Base-by-base conservation (phyloP, 2,113 vertebrate species). In the Pampusana beccarii region DNA sequence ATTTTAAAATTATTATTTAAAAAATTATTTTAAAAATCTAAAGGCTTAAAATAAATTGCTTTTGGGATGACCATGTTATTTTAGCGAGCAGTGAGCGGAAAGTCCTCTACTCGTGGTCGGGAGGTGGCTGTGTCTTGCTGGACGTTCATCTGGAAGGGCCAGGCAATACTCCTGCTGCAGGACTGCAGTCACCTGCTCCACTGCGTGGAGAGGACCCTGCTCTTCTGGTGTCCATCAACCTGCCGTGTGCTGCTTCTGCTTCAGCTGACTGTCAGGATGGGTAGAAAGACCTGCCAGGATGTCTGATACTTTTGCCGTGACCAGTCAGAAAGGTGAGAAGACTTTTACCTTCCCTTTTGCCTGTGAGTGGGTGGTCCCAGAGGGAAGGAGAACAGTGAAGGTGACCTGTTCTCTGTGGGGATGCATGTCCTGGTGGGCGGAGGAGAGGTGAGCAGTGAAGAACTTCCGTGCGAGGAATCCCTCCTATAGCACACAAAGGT, bases 181-280 rank as follows among this genome's bases (percentile, higher is more conserved):
- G 23, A 23, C 38, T 2, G 5, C 0, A 0, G 17, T 5, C 8
- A 23, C 16, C 40, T 18, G 20, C 62, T 40, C n/a, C 72, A 12
- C 24, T 1, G 1, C 50, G 34, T 1, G 5, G 34, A 69, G 19
- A 46, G 7, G 13, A 78, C 17, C 23, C 4, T 0, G 0, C 21
- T 56, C 25, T 29, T 20, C 57, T 36, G 25, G 8, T 24, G 31
- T 13, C 73, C 26, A 10, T 61, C 60, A 7, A 3, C 23, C n/a
- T 78, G 33, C 70, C 5, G 0, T 31, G 17, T 12, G 4, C 28
- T 85, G 33, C 58, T 92, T 56, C 58, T 80, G 38, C 31, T 64
- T 51, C 23, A 33, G 17, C 12, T 80, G 38, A 31, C 53, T 4
- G 1, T 25, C 48, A 17, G 29, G 20, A 6, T n/a, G 38, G 8